Conservation (phyloP, 2,797 vertebrate genomes). For the Gallinago solitaria region DNA sequence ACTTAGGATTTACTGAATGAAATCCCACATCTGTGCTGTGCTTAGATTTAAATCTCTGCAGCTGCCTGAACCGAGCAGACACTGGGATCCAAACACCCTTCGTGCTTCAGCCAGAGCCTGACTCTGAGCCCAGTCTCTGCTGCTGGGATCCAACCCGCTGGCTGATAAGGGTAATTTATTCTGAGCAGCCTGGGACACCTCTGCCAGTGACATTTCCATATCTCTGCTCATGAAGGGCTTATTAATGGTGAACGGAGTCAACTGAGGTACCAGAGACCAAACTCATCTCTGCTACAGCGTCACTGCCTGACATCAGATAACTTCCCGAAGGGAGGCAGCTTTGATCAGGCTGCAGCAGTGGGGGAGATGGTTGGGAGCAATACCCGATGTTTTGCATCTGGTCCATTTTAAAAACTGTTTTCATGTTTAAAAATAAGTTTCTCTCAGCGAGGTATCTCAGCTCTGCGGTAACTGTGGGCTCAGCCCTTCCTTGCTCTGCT, state of each 20-base stretch:
- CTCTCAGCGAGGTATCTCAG: neutral
- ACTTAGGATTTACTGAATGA: neutral
- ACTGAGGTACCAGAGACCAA: neutral
- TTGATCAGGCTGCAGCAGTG: constrained; percentile 31
- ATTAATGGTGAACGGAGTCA: constrained; percentile 7
- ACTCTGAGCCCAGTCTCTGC: neutral
- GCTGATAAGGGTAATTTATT: constrained; percentile 5
- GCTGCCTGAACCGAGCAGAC: neutral
- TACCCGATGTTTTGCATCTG: constrained; percentile 34
- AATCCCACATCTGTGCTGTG: neutral
- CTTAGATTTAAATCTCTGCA: neutral
- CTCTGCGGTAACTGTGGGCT: neutral
- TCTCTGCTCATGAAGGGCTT: constrained; percentile 13
- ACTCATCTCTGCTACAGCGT: neutral
- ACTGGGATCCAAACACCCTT: fast-evolving
- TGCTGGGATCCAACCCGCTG: neutral
- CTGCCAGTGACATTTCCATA: constrained; percentile 41
- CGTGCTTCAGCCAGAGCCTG: neutral
- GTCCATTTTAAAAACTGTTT: neutral
- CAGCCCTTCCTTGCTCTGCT: neutral
- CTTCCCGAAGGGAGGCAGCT: constrained; percentile 16
- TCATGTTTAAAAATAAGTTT: neutral
- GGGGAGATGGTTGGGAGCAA: neutral
- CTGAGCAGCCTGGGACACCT: neutral
- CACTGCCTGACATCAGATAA: constrained; percentile 7